These are phyloP conservation scores for Eupithecia inturbata DNA, from an alignment of 2,888 invertebrate species.

Conservation along the genomic window DNA sequence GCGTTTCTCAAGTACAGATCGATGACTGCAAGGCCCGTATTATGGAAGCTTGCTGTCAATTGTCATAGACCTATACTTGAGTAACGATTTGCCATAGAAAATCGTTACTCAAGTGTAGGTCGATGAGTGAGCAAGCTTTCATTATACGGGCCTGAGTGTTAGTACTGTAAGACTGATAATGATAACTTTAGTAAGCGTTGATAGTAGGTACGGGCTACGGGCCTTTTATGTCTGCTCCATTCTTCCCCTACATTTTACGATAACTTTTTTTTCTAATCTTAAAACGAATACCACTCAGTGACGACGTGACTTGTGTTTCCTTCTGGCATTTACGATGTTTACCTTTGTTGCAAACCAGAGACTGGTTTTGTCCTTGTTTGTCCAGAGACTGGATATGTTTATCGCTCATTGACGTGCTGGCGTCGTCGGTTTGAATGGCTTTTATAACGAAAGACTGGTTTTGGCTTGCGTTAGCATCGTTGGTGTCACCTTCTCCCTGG, in stretches of 20 bases:
- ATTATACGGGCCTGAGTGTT: too few relatives aligned
- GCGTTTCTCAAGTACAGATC: background rate
- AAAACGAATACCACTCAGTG: background rate
- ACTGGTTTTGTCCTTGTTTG: background rate
- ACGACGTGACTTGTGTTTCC: background rate
- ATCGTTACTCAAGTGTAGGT: too few relatives aligned
- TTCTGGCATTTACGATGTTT: background rate
- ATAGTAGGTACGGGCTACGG: too few relatives aligned
- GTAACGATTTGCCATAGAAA: too few relatives aligned
- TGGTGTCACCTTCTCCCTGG: background rate
- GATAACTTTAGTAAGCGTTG: too few relatives aligned
- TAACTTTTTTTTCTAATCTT: background rate
- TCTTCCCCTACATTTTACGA: background rate
- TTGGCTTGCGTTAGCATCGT: background rate
- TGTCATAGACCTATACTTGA: too few relatives aligned
- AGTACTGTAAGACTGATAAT: too few relatives aligned
- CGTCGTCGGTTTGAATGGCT: background rate
- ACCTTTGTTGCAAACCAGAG: background rate
- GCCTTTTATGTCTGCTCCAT: background rate
- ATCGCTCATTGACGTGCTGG: slow-evolving; percentile 1
- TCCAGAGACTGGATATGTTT: background rate
- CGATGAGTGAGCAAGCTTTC: too few relatives aligned
- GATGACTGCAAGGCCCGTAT: too few relatives aligned
- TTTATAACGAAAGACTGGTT: background rate
- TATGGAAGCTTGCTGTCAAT: too few relatives aligned